Evolutionary conservation across 2,888 invertebrate species (phyloP), one percentile per base, ranked within the genome.

Genomic region (Latrodectus hesperus): DNA sequence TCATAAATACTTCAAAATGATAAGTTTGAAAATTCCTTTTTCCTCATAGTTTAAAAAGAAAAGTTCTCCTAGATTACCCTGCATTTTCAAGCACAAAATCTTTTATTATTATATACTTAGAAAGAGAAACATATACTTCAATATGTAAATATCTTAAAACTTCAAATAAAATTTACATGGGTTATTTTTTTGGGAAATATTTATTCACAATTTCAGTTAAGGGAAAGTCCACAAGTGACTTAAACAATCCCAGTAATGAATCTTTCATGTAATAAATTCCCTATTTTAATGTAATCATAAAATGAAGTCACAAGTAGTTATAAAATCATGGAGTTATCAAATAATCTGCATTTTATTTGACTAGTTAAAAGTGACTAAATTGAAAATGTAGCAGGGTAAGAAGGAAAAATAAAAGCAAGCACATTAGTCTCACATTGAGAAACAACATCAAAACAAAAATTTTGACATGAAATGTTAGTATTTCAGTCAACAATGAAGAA

Each of bases 351-450:
- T 76, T 76, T 76, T 51, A 76, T 72, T 53, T 80, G 80, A 80
- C 80, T 80, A 80, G 80, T 71, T 72, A 72, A 52, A 51, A 38
- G 64, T 80, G 80, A 80, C 80, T 80, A 72, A 38, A 72, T 53
- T 17, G 12, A 60, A 60, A 60, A 60, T 60, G 60, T 10, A 60
- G 60, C 60, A 60, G 12, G 14, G 11, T n/a, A 60, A 60, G 6
- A 68, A 16, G 16, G 67, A 11, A 68, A 17, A 68, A 9, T 12
- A 68, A 12, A n/a, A 17, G n/a, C n/a, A 12, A 60, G 60, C 60
- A 60, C 60, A 60, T n/a, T 16, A 60, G 38, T 16, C 12, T 60
- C 60, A 60, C 60, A 16, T 60, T 60, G 60, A 12, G 14, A 14
- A 60, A 16, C 11, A 16, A 55, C 60, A 60, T 60, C 14, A 10